A percentile compares a stretch with the other conserved stretches of the same genome.
Evolutionary conservation across 2,888 invertebrate genomes (phyloP).

Genomic region (Junonia oenone): DNA sequence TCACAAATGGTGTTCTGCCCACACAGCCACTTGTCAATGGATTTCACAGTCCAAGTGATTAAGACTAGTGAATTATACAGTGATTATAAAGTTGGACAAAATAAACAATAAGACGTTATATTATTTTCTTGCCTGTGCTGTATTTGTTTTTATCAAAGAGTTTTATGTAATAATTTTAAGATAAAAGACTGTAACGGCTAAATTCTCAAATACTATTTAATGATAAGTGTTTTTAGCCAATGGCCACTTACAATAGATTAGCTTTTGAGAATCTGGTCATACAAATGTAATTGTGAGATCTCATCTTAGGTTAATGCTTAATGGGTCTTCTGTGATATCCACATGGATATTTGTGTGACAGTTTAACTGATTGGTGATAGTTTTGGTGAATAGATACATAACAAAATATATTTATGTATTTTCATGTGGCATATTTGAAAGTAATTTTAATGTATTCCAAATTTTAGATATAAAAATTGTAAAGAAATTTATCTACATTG

Average conservation of each 20-base stretch:
- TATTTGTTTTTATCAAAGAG: neutral
- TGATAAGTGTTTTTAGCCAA: neutral
- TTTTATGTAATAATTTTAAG: slow-evolving; percentile 8
- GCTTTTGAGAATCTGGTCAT: slow-evolving; percentile 11
- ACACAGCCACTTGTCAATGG: slow-evolving; percentile 58
- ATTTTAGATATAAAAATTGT: too few species aligned
- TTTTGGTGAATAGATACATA: neutral
- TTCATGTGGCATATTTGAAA: neutral
- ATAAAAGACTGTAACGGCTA: neutral
- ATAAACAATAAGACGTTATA: neutral
- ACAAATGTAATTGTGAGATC: slow-evolving; percentile 64
- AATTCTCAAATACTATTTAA: neutral
- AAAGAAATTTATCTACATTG: too few species aligned
- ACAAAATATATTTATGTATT: neutral
- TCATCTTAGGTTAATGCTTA: slow-evolving; percentile 48
- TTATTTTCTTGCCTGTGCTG: slow-evolving; percentile 6
- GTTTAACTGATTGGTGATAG: slow-evolving; percentile 26
- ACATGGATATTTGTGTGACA: slow-evolving; percentile 51
- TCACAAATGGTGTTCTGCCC: slow-evolving; percentile 39
- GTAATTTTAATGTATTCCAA: too few species aligned
- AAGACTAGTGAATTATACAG: neutral
- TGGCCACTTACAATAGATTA: too few species aligned
- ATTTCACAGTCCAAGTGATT: slow-evolving; percentile 48
- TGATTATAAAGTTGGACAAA: neutral
- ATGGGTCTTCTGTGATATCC: slow-evolving; percentile 53